A percentile compares a stretch with the other conserved stretches of the same genome.
Conservation (phyloP, 1,140 invertebrate species). For the Euwallacea similis region DNA sequence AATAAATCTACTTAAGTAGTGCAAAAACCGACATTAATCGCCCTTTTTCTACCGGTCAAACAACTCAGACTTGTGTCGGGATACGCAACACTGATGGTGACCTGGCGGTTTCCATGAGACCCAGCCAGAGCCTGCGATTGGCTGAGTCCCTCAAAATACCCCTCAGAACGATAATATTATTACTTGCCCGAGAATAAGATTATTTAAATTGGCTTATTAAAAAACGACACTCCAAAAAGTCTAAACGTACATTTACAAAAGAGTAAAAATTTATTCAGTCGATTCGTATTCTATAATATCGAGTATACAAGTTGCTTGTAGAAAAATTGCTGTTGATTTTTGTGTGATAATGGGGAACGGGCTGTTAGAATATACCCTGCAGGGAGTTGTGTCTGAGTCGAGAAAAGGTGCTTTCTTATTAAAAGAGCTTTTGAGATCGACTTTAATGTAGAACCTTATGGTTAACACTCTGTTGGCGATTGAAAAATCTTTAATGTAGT, state of each 20-base stretch:
- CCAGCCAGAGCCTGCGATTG: neutral
- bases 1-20: slow-evolving; percentile 32
- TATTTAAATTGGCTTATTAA: slow-evolving; percentile 47
- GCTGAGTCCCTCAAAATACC: slow-evolving; percentile 8
- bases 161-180: slow-evolving; percentile 42
- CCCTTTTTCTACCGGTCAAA: slow-evolving; percentile 51
- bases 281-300: slow-evolving; percentile 1
- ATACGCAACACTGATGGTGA: slow-evolving; percentile 50
- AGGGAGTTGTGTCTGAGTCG: too few species aligned
- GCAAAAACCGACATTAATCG: slow-evolving; percentile 19
- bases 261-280: slow-evolving; percentile 46
- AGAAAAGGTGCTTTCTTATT: too few species aligned
- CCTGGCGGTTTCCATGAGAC: slow-evolving; percentile 13
- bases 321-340: too few species aligned
- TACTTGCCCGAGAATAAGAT: slow-evolving; percentile 43
- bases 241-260: slow-evolving; percentile 49
- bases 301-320: slow-evolving; percentile 24
- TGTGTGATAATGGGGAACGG: neutral
- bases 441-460: too few species aligned
- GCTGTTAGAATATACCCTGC: neutral
- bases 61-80: slow-evolving; percentile 49
- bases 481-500: too few species aligned
- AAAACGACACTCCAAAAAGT: slow-evolving; percentile 49
- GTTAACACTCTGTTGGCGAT: too few species aligned
- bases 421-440: too few species aligned